These are phyloP conservation scores for Lepeophtheirus salmonis DNA, from an alignment of 1,140 invertebrate species.

Conservation along the genomic window DNA sequence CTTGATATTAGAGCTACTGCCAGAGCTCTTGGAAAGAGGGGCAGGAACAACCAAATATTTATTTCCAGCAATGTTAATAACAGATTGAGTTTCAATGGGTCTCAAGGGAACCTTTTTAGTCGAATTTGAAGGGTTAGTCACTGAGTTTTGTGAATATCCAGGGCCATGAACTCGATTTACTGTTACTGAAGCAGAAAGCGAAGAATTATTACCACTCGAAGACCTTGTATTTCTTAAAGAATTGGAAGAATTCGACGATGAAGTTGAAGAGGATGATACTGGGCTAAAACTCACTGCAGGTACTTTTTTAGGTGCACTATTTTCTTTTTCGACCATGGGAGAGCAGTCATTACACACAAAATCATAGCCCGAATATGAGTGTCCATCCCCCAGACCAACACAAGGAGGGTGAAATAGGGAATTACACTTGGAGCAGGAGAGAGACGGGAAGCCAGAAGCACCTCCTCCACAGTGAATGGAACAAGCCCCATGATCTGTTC, in stretches of 20 bases:
- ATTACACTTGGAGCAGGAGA: conserved; percentile 11
- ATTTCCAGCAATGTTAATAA: conserved; percentile 16
- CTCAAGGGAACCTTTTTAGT: background rate
- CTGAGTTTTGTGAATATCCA: background rate
- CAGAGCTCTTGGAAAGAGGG: background rate
- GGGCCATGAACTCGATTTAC: background rate
- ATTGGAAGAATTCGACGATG: background rate
- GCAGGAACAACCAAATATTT: conserved; percentile 16
- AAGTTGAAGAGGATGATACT: background rate
- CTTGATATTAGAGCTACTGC: background rate
- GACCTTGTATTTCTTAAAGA: background rate
- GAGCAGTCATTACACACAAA: background rate
- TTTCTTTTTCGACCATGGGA: conserved; percentile 3
- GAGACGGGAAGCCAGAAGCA: background rate
- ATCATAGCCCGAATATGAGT: background rate
- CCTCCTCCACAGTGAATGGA: conserved; percentile 13
- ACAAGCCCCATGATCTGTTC: background rate
- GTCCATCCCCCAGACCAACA: conserved; percentile 9
- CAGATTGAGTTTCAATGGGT: conserved; percentile 11
- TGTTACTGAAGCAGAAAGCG: background rate
- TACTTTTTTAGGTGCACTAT: background rate
- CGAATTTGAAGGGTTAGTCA: background rate
- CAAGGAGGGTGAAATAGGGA: conserved; percentile 15
- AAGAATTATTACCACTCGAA: background rate
- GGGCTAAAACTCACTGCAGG: background rate